Percentiles rank a stretch among this genome's conserved stretches.
phyloP scores from a whole-genome alignment of 2,797 vertebrate genomes.

The Bucorvus abyssinicus region DNA sequence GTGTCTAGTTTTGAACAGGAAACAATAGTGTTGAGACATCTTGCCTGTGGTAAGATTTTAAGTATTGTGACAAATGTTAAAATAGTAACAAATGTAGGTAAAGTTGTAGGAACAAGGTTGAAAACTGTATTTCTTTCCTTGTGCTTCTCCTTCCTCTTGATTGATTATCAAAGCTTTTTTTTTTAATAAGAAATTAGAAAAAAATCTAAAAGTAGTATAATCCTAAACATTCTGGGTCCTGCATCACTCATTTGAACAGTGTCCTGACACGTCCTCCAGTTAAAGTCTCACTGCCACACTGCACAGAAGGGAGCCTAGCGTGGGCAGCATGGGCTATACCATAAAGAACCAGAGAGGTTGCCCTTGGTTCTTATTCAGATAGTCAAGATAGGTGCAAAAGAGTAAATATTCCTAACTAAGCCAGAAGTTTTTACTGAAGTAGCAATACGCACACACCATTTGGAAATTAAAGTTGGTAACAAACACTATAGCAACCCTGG shows the following conservation, averaged over 20 bases:
- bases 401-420: not conserved
- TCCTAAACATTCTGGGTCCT: not conserved
- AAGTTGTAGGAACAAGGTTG: not conserved
- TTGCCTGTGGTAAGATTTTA: conserved; percentile 26
- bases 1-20: not conserved
- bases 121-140: not conserved
- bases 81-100: not conserved
- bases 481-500: not conserved
- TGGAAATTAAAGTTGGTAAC: not conserved
- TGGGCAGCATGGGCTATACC: not conserved
- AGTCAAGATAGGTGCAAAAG: not conserved
- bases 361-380: not conserved
- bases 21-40: conserved; percentile 31
- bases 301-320: not conserved
- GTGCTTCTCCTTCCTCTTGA: not conserved
- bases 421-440: not conserved
- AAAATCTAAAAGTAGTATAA: not conserved
- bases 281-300: not conserved
- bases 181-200: not conserved
- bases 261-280: not conserved
- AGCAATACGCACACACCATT: not conserved
- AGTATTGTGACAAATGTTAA: conserved; percentile 36
- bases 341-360: not conserved
- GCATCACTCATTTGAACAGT: not conserved
- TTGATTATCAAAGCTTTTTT: not conserved